Evolutionary conservation across 2,888 invertebrate species (phyloP).

Genomic region (Mesodorylaimus sp.): DNA sequence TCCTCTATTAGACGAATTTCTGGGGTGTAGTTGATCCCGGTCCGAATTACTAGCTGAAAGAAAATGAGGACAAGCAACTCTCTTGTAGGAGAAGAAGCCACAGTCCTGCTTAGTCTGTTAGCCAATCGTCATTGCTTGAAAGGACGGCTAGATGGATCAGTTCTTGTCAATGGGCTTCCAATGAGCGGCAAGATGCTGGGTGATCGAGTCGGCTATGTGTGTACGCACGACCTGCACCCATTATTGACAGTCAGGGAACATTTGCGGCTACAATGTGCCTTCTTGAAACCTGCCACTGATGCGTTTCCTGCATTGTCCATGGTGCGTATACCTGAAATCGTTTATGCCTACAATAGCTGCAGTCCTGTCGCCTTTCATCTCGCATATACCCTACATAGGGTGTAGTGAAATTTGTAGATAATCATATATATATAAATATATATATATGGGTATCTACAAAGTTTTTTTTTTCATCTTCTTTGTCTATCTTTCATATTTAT

Average conservation of each 20-base stretch:
- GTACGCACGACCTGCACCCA: constrained; percentile 56
- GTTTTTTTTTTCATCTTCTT: neutral
- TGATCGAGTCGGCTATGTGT: constrained; percentile 54
- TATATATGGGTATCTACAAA: too few relatives aligned
- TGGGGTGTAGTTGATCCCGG: too few relatives aligned
- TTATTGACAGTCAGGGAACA: constrained; percentile 77
- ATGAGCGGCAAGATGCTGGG: constrained; percentile 47
- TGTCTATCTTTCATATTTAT: neutral
- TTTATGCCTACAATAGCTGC: too few relatives aligned
- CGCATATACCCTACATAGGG: too few relatives aligned
- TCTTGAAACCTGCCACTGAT: constrained; percentile 15
- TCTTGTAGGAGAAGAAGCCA: constrained; percentile 53
- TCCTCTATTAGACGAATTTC: too few relatives aligned
- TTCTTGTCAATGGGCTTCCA: constrained; percentile 66
- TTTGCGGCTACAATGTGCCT: constrained; percentile 49
- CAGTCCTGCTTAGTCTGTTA: constrained; percentile 60
- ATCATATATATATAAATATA: too few relatives aligned
- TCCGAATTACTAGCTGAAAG: too few relatives aligned
- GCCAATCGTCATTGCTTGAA: constrained; percentile 49
- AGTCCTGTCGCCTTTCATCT: too few relatives aligned
- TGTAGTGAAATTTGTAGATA: too few relatives aligned
- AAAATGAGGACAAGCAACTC: too few relatives aligned
- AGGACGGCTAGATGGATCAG: constrained; percentile 48
- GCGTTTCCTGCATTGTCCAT: constrained; percentile 3
- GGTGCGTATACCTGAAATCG: constrained; percentile 1